Conservation (phyloP, 2,888 invertebrate species). For the Dasypogon diadema region DNA sequence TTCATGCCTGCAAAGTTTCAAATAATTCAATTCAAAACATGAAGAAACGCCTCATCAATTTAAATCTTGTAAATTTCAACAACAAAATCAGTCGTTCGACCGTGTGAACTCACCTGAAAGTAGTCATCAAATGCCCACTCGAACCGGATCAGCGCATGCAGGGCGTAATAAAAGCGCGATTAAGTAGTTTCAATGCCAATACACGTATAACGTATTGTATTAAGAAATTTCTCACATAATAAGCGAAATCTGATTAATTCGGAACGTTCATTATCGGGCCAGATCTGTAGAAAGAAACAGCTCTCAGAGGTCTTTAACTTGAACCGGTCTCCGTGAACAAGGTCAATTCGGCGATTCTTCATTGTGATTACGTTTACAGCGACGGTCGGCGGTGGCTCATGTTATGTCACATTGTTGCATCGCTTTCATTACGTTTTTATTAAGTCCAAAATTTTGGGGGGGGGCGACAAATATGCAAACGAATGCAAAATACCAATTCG, state of each 20-base stretch:
- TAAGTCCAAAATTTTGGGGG: not conserved
- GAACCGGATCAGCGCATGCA: too few relatives aligned
- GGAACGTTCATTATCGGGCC: not conserved
- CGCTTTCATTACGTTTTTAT: constrained; percentile 35
- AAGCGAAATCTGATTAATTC: constrained; percentile 21
- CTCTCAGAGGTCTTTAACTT: constrained; percentile 4
- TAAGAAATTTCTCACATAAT: constrained; percentile 22
- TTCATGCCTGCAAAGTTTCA: too few relatives aligned
- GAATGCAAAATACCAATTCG: not conserved
- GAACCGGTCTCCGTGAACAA: constrained; percentile 32
- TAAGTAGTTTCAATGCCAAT: too few relatives aligned
- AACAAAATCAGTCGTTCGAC: too few relatives aligned
- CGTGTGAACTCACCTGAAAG: too few relatives aligned
- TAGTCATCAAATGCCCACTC: too few relatives aligned
- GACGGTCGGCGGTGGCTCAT: not conserved
- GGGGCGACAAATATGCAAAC: not conserved
- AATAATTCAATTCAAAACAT: too few relatives aligned
- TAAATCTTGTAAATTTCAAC: too few relatives aligned
- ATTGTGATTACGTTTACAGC: not conserved
- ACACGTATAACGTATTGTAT: too few relatives aligned
- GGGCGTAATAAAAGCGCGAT: too few relatives aligned
- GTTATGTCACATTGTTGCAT: constrained; percentile 29
- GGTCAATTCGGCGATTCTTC: constrained; percentile 16
- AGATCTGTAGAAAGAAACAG: not conserved
- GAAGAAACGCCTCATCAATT: too few relatives aligned